phyloP scores from a whole-genome alignment of 1,140 invertebrate species.

The Euwallacea fornicatus region DNA sequence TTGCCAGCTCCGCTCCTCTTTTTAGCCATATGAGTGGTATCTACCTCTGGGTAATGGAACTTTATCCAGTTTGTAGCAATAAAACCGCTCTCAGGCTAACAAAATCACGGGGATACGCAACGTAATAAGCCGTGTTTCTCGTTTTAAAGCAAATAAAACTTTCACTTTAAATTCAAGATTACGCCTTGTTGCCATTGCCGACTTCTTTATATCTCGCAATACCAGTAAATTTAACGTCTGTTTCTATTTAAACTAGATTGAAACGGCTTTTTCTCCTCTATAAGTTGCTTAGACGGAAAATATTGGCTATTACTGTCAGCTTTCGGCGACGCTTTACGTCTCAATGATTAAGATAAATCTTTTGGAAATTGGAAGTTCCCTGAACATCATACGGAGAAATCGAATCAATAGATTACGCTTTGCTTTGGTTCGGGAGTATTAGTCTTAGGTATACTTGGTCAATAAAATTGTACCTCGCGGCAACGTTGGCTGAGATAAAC shows the following conservation, averaged over 20 bases:
- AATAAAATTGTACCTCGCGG: too few species aligned
- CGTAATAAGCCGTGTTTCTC: slow-evolving; percentile 4
- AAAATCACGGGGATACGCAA: not conserved
- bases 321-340: slow-evolving; percentile 31
- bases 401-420: too few species aligned
- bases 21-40: too few species aligned
- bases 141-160: slow-evolving; percentile 20
- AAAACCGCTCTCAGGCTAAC: not conserved
- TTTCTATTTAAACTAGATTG: slow-evolving; percentile 40
- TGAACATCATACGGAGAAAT: not conserved
- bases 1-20: too few species aligned
- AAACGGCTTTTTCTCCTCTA: slow-evolving; percentile 33
- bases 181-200: slow-evolving; percentile 12
- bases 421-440: too few species aligned
- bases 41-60: not conserved
- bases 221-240: slow-evolving; percentile 26
- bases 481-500: too few species aligned
- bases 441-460: too few species aligned
- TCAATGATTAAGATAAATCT: slow-evolving; percentile 38
- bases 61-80: not conserved
- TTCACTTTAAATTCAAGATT: slow-evolving; percentile 16
- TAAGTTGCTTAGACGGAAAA: slow-evolving; percentile 35
- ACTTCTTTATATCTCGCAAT: slow-evolving; percentile 27
- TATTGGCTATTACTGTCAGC: slow-evolving; percentile 40
- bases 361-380: not conserved